A percentile compares a stretch with the other conserved stretches of the same genome.
These are phyloP conservation scores for Oedothorax gibbosus DNA, from an alignment of 1,140 invertebrate species.

Conservation along the genomic window DNA sequence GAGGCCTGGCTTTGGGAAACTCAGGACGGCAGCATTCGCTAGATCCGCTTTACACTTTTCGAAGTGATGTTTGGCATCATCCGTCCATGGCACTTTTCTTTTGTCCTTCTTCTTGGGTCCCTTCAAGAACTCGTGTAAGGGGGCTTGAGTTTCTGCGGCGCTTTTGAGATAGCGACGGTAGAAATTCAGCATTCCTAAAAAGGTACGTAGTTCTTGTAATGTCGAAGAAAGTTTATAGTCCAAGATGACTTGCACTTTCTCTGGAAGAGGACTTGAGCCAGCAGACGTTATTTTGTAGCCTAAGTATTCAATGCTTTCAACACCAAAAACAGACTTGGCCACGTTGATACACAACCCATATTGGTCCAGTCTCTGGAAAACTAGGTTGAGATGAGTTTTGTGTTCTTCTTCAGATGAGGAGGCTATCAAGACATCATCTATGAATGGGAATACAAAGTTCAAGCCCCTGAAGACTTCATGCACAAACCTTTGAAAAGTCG, in stretches of 20 bases:
- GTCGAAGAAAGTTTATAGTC: conserved; percentile 66
- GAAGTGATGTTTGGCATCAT: conserved; percentile 65
- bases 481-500: conserved; percentile 64
- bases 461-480: conserved; percentile 7
- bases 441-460: conserved; percentile 9
- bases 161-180: conserved; percentile 67
- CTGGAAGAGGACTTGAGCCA: conserved; percentile 1
- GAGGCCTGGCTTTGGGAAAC: not conserved
- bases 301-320: conserved; percentile 15
- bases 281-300: conserved; percentile 10
- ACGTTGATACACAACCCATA: conserved; percentile 65
- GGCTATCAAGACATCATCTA: conserved; percentile 23
- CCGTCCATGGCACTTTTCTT: conserved; percentile 52
- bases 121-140: conserved; percentile 51
- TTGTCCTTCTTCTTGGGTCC: conserved; percentile 22
- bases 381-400: conserved; percentile 64
- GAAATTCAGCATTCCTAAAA: conserved; percentile 68
- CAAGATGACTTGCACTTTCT: conserved; percentile 30
- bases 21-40: conserved; percentile 13
- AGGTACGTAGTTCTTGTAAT: conserved; percentile 65
- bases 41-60: conserved; percentile 67
- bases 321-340: conserved; percentile 33
- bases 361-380: conserved; percentile 66
- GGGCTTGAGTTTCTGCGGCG: conserved; percentile 58
- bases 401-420: conserved; percentile 64